A percentile compares a stretch with the other conserved stretches of the same genome.
Evolutionary conservation across 2,888 invertebrate genomes (phyloP).

Genomic region (Eupithecia insigniata): DNA sequence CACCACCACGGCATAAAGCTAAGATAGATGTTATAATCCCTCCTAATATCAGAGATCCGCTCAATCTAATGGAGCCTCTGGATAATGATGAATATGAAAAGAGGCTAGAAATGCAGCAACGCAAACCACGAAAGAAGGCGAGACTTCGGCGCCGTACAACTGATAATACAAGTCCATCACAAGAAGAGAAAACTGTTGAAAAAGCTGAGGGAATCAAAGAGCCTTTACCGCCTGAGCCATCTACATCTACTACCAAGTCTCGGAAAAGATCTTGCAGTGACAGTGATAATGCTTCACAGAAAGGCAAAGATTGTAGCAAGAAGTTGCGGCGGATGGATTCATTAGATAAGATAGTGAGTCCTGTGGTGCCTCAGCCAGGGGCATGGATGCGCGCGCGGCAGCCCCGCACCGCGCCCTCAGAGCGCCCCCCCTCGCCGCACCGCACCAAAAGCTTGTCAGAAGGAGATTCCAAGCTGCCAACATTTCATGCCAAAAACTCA

Average conservation of each 20-base stretch:
- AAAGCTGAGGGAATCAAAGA: constrained; percentile 70
- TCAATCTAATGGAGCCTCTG: constrained; percentile 92
- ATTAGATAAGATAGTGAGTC: constrained; percentile 95
- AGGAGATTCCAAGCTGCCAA: constrained; percentile 82
- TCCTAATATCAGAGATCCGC: constrained; percentile 95
- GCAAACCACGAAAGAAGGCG: constrained; percentile 87
- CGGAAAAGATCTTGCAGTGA: constrained; percentile 83
- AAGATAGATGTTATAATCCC: constrained; percentile 96
- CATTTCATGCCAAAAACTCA: constrained; percentile 89
- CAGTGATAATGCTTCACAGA: constrained; percentile 82
- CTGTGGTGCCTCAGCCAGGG: constrained; percentile 95
- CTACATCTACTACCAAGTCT: constrained; percentile 69
- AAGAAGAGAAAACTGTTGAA: constrained; percentile 52
- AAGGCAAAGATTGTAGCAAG: constrained; percentile 75
- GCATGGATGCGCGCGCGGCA: constrained; percentile 88
- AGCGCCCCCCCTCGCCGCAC: constrained; percentile 79
- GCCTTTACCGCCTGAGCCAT: constrained; percentile 70
- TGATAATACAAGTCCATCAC: constrained; percentile 72
- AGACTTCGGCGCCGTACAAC: constrained; percentile 81
- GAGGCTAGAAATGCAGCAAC: constrained; percentile 87
- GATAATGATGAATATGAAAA: constrained; percentile 93
- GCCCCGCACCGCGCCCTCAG: constrained; percentile 67
- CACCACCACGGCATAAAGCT: constrained; percentile 90
- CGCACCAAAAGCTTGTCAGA: constrained; percentile 67
- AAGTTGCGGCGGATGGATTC: constrained; percentile 88